Conservation (phyloP, 2,797 vertebrate genomes). For the Pseudochromis fuscus region DNA sequence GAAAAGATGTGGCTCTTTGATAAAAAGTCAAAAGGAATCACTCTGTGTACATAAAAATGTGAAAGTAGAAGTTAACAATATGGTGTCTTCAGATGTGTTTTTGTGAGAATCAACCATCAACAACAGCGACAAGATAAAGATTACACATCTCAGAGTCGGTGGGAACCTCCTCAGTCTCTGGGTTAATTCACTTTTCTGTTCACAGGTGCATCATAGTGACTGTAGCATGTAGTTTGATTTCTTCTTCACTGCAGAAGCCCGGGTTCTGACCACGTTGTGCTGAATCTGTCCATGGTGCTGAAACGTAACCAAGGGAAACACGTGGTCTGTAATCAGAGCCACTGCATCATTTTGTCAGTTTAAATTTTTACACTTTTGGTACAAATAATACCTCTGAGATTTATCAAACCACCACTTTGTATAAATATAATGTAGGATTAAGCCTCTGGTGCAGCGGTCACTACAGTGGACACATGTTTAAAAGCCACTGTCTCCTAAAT, state of each 20-base stretch:
- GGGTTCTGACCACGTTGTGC: neutral
- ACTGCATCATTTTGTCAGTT: neutral
- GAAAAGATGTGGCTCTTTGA: constrained; percentile 19
- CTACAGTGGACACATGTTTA: no score
- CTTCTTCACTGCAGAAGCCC: neutral
- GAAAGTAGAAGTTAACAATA: neutral
- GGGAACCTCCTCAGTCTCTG: neutral
- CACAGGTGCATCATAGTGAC: no score
- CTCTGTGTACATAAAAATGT: constrained; percentile 13
- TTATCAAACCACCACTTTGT: neutral
- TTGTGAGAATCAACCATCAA: no score
- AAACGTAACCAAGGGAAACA: constrained; percentile 32
- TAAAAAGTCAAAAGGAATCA: constrained; percentile 10
- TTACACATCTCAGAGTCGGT: neutral
- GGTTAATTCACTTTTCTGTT: no score
- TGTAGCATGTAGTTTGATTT: no score
- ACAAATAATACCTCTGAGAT: no score
- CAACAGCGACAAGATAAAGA: neutral
- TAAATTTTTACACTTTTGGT: no score
- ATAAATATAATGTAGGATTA: neutral
- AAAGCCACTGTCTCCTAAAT: no score
- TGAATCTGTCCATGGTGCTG: constrained; percentile 77
- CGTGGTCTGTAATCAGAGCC: neutral
- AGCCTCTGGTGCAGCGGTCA: no score
- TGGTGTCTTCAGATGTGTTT: neutral